Percentiles rank a stretch among this genome's conserved stretches.
Evolutionary conservation across 2,113 vertebrate species (phyloP).

Genomic region (Micronycteris hirsuta): DNA sequence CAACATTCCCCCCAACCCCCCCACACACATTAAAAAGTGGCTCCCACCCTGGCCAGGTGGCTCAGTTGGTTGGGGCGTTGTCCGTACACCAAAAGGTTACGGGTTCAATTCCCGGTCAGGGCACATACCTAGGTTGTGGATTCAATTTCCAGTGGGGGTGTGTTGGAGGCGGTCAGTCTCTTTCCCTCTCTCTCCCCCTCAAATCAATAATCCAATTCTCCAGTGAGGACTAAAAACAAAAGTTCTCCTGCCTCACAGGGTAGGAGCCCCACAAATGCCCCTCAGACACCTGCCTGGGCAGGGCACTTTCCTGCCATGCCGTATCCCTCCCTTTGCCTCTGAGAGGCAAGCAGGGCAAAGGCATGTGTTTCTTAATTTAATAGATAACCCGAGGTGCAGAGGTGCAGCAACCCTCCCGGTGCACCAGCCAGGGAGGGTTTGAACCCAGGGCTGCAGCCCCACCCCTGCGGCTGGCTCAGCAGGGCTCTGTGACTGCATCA

Average conservation of each 20-base stretch:
- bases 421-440: background rate
- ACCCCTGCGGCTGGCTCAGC: background rate
- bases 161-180: too few species aligned
- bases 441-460: background rate
- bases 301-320: background rate
- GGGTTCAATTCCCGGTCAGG: too few species aligned
- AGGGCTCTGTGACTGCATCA: background rate
- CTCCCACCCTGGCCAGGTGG: background rate
- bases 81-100: too few species aligned
- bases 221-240: too few species aligned
- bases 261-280: background rate
- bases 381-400: background rate
- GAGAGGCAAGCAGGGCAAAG: background rate
- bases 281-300: background rate
- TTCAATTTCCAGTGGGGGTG: too few species aligned
- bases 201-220: too few species aligned
- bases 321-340: background rate
- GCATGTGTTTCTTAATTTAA: background rate
- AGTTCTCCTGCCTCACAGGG: background rate
- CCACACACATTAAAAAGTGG: background rate
- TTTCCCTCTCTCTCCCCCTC: too few species aligned
- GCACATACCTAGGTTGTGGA: too few species aligned
- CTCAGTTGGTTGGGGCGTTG: too few species aligned
- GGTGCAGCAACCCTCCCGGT: background rate
- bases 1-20: background rate